Base-by-base conservation (phyloP, 1,140 invertebrate genomes). In the Tetramorium alpestre region DNA sequence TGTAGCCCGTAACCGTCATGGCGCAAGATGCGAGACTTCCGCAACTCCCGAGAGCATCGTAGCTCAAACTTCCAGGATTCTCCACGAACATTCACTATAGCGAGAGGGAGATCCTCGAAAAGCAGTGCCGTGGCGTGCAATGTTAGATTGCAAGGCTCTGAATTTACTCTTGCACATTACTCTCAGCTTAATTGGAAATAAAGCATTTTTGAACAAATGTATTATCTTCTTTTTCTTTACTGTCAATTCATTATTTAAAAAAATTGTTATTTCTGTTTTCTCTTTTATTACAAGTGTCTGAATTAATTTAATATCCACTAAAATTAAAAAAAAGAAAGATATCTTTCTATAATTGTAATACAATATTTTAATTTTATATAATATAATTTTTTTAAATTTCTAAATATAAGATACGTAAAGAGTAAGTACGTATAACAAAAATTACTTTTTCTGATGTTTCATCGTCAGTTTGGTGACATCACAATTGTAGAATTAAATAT, bases 21-120 rank as follows among this genome's bases (percentile, higher is more conserved):
- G 47, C 28, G n/a, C 47, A 65, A 80, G 76, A 80, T 38, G 58
- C 38, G 76, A 64, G 54, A 60, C 44, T 67, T 65, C 60, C 28
- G 44, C 60, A 80, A 80, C n/a, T 80, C 76, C 60, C 60, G 28
- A 16, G 76, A 80, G 76, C 60, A 58, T 80, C 76, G 60, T 65
- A 80, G 44, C 28, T 80, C 60, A 65, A 80, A 80, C 60, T 65
- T 80, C 28, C 18, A 11, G 10, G 10, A 64, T 58, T 38, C 60
- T 64, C n/a, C 11, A n/a, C 11, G 33, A 28, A 44, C 44, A 16
- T 51, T 51, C 49, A 16, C 51, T 65, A 51, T 38, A 49, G 5
- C 11, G n/a, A 65, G 44, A 11, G 18, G 28, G 44, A 80, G 47
- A 65, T 13, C n/a, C 28, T 60, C 6, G 38, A 60, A 58, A 51